Evolutionary conservation across 2,888 invertebrate species (phyloP), one percentile per base, ranked within the genome.

Genomic region (Lymantria dispar): DNA sequence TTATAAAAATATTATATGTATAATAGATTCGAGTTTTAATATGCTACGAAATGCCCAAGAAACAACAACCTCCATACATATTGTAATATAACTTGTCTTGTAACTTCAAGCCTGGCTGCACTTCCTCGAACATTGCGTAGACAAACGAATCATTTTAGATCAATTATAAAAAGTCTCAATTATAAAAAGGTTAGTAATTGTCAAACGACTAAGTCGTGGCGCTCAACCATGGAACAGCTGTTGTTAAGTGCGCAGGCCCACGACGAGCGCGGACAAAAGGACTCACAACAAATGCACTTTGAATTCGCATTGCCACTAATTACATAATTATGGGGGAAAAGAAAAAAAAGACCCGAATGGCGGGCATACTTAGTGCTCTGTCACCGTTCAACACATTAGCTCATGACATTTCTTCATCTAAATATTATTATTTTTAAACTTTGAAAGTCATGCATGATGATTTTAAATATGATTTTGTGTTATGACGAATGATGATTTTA

Each of bases 271-370:
- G 76, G 76, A 89, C 87, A 89, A 90, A 89, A 84, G 87, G 80
- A 75, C 78, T 83, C 79, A 80, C 80, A 74, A 76, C 77, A 81
- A 85, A 85, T 82, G 85, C 83, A 83, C 80, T 81, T 83, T 80
- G 85, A 85, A 87, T 89, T 88, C 87, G 68, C 67, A 85, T 85
- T 84, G 83, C 73, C 83, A 83, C 85, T 90, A 88, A 90, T 90
- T 89, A 88, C 89, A 87, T 89, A 89, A 91, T 91, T 87, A 88
- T 80, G 80, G 87, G 81, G 86, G 76, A 70, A 73, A 59, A 70
- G 62, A 70, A 80, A 80, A 79, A 81, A 80, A 77, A 64, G 56
- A n/a, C n/a, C 74, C 77, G 81, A 86, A 87, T 85, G 82, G 87
- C 88, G 77, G 78, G 80, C 86, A 87, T 85, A 83, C 86, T 77